Base-by-base conservation (phyloP, 2,113 vertebrate species). In the Machaerirhynchus nigripectus region DNA sequence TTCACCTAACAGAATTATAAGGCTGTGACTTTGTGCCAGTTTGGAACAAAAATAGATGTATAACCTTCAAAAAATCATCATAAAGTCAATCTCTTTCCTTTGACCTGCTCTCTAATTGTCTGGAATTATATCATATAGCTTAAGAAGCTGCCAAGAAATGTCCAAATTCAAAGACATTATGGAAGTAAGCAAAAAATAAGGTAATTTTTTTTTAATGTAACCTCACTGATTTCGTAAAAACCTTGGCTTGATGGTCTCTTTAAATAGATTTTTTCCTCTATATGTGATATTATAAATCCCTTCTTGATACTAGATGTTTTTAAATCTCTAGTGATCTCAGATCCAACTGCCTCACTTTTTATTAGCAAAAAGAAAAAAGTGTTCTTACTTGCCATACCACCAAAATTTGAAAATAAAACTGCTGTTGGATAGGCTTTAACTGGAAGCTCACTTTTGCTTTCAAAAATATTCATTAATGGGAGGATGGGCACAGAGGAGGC, bases 1-100 rank as follows among this genome's bases (percentile, higher is more conserved):
- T 94, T 76, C 83, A 92, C 19, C 6, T 60, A 95, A 90, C 15
- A 68, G 40, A 81, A 92, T 93, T 69, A 89, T 39, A 79, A 89
- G 16, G 16, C 46, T 71, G 31, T 78, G 85, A 67, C 65, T 95
- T 89, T 81, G 44, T 63, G 49, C 68, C 65, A 90, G 31, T 56
- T 59, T 44, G 49, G 56, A 86, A 86, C 37, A 90, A 90, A 95
- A 96, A 74, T 14, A 86, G 59, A 80, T 56, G 10, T 44, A 55
- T 61, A 95, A 93, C 67, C 59, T 88, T 93, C 76, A 88, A 92
- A 87, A 93, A 46, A 40, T 37, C 28, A 80, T 44, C 47, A 75
- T 40, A 84, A 95, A 87, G 93, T 84, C 73, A 64, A 71, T 81
- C 31, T 64, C 33, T 69, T 77, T 77, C 85, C 31, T 96, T 61